Percentiles rank a stretch among this genome's conserved stretches.
Evolutionary conservation across 2,113 vertebrate species (phyloP).

Genomic region (Hymenochirus boettgeri): DNA sequence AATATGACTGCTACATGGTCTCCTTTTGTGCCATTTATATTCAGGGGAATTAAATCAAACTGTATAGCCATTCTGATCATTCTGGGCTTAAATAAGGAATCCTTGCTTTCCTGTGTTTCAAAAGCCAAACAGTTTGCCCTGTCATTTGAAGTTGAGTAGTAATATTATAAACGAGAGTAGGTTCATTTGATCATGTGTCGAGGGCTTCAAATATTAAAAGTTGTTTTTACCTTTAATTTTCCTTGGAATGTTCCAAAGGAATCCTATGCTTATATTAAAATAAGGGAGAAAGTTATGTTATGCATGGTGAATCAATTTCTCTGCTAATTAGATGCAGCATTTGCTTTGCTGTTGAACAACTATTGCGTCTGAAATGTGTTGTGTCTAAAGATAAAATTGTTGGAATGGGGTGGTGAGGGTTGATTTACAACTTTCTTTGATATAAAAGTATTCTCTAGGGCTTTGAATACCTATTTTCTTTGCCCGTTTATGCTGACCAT

Average conservation of each 20-base stretch:
- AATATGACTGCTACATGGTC: too few relatives aligned
- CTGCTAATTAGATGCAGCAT: slow-evolving; percentile 50
- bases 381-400: slow-evolving; percentile 49
- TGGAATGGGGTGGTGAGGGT: slow-evolving; percentile 37
- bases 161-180: too few relatives aligned
- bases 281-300: slow-evolving; percentile 42
- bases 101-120: too few relatives aligned
- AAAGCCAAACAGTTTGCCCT: too few relatives aligned
- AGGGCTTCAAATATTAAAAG: too few relatives aligned
- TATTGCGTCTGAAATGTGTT: slow-evolving; percentile 55
- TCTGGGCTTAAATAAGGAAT: too few relatives aligned
- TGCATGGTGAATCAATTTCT: slow-evolving; percentile 43
- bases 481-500: too few relatives aligned
- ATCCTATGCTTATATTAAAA: slow-evolving; percentile 23
- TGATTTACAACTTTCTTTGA: slow-evolving; percentile 54
- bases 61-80: too few relatives aligned
- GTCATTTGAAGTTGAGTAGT: too few relatives aligned
- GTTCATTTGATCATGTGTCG: too few relatives aligned
- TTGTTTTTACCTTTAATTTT: background rate
- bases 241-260: slow-evolving; percentile 18
- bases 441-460: slow-evolving; percentile 49
- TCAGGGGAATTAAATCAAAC: too few relatives aligned
- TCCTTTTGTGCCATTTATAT: too few relatives aligned
- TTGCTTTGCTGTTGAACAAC: slow-evolving; percentile 51
- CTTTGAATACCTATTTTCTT: slow-evolving; percentile 43